Evolutionary conservation across 2,888 invertebrate genomes (phyloP).

Genomic region (Cephus runcator): DNA sequence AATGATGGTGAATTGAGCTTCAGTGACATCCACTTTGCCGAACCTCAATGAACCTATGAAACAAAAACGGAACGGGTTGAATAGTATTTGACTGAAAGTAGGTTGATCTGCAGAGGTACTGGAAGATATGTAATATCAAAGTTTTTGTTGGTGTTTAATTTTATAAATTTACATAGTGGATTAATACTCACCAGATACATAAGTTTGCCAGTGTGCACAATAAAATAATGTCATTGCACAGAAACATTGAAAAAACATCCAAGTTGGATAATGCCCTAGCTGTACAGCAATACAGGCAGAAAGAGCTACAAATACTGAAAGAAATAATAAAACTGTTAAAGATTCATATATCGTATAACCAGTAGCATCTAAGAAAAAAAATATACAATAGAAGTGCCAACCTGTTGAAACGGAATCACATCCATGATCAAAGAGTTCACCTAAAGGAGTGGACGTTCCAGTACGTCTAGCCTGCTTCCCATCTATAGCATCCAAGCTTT

Average conservation of each 20-base stretch:
- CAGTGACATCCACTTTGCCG: slow-evolving; percentile 96
- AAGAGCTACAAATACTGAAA: slow-evolving; percentile 90
- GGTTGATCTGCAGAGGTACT: not conserved
- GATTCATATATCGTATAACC: not conserved
- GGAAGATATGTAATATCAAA: not conserved
- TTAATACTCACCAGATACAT: slow-evolving; percentile 82
- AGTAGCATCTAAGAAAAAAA: not conserved
- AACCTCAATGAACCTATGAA: slow-evolving; percentile 80
- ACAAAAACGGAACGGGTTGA: slow-evolving; percentile 6
- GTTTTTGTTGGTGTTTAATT: not conserved
- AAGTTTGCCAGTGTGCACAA: slow-evolving; percentile 99
- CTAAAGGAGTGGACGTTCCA: slow-evolving; percentile 89
- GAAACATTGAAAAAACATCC: slow-evolving; percentile 96
- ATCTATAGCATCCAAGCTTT: slow-evolving; percentile 98
- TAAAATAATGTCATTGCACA: slow-evolving; percentile 96
- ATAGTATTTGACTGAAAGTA: not conserved
- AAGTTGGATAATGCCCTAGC: slow-evolving; percentile 89
- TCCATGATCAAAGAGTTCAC: slow-evolving; percentile 99
- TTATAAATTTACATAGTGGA: slow-evolving; percentile 8
- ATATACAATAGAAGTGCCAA: slow-evolving; percentile 33
- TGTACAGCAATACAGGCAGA: slow-evolving; percentile 96
- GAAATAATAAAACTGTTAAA: slow-evolving; percentile 5
- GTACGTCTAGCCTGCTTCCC: slow-evolving; percentile 99
- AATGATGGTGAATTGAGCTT: slow-evolving; percentile 96
- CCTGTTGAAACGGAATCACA: slow-evolving; percentile 97